Conservation (phyloP, 2,113 vertebrate species). For the Calidris pugnax region DNA sequence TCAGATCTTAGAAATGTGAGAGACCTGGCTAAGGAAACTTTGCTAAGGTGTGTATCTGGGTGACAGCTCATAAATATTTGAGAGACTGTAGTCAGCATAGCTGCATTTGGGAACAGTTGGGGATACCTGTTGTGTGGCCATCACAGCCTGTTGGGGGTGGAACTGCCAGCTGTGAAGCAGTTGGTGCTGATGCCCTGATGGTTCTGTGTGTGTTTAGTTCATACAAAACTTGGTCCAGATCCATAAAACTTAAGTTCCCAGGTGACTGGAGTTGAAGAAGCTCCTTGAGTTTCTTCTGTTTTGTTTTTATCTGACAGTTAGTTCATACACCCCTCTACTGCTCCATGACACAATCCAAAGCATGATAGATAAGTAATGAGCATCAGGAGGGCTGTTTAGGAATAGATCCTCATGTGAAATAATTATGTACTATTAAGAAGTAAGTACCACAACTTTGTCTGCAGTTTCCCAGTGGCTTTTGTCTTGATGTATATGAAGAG, state of each 20-base stretch:
- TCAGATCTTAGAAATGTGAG: background rate
- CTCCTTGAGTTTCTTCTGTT: background rate
- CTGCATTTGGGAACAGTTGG: rapidly evolving
- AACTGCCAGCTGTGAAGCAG: background rate
- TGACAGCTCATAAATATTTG: background rate
- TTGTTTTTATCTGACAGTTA: background rate
- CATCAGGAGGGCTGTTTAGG: background rate
- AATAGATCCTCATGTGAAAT: background rate
- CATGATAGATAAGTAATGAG: rapidly evolving
- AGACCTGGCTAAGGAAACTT: background rate
- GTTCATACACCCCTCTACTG: background rate
- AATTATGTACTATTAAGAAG: background rate
- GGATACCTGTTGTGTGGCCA: background rate
- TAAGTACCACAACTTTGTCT: background rate
- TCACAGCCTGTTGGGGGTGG: background rate
- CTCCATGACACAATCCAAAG: background rate
- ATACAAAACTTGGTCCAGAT: background rate
- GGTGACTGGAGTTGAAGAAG: background rate
- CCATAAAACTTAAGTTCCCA: background rate
- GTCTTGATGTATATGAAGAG: background rate
- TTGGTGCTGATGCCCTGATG: background rate
- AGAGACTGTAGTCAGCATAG: background rate
- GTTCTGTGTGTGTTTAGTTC: background rate
- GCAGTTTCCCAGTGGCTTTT: background rate
- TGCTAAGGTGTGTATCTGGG: background rate